Evolutionary conservation across 2,888 invertebrate species (phyloP).

Genomic region (Plutella xylostella): DNA sequence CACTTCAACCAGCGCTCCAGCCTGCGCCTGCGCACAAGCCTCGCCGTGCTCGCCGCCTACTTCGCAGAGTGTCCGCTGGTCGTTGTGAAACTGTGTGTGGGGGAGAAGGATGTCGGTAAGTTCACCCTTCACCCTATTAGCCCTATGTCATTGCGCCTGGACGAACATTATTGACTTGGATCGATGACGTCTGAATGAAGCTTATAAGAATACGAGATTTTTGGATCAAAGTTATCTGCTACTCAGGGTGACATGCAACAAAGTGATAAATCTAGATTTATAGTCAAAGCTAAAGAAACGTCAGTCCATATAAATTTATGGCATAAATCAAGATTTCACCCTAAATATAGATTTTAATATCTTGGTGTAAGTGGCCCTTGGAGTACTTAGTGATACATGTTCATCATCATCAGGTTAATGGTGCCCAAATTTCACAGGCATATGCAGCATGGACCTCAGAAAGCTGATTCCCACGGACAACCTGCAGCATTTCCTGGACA

Average conservation of each 20-base stretch:
- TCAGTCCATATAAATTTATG: no score
- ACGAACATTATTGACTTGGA: no score
- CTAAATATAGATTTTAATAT: no score
- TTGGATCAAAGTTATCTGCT: no score
- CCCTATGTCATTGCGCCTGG: no score
- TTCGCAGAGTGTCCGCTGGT: constrained; percentile 58
- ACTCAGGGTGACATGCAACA: no score
- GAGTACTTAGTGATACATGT: not conserved
- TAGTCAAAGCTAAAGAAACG: no score
- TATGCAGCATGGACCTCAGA: constrained; percentile 63
- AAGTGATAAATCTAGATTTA: no score
- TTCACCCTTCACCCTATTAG: constrained; percentile 15
- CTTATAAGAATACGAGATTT: no score
- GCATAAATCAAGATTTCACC: no score
- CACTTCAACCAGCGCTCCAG: constrained; percentile 61
- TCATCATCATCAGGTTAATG: not conserved
- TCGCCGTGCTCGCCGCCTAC: constrained; percentile 50
- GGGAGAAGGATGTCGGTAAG: constrained; percentile 45
- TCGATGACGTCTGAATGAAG: no score
- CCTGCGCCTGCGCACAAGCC: constrained; percentile 50
- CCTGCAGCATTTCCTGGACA: constrained; percentile 38
- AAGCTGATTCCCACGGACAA: constrained; percentile 56
- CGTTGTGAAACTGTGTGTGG: constrained; percentile 45
- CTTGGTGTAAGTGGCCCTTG: no score
- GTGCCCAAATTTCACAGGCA: constrained; percentile 27